Percentiles rank a stretch among this genome's conserved stretches.
These are phyloP conservation scores for Cynopterus brachyotis DNA, from an alignment of 2,113 vertebrate species.

Conservation along the genomic window DNA sequence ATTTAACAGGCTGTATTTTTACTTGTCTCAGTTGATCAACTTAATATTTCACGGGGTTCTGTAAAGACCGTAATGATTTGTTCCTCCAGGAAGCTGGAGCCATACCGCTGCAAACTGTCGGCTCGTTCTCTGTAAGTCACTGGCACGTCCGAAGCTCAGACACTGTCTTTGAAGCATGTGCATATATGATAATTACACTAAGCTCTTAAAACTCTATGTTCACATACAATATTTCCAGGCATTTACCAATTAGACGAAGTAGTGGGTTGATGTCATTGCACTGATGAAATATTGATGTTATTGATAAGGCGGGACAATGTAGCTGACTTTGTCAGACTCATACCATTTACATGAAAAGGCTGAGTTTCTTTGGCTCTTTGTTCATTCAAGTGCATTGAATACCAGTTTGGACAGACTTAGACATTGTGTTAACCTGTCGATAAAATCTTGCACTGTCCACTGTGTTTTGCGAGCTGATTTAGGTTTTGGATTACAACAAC, in stretches of 20 bases:
- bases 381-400: constrained; percentile 76
- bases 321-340: constrained; percentile 66
- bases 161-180: constrained; percentile 48
- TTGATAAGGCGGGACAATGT: constrained; percentile 66
- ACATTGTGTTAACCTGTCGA: constrained; percentile 35
- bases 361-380: constrained; percentile 85
- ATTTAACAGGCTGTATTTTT: not conserved
- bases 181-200: constrained; percentile 35
- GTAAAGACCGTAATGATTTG: not conserved
- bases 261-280: constrained; percentile 53
- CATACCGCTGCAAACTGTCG: not conserved
- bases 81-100: not conserved
- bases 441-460: constrained; percentile 50
- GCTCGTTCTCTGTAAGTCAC: not conserved
- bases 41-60: not conserved
- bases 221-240: constrained; percentile 60
- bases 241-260: constrained; percentile 70
- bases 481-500: constrained; percentile 73
- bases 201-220: constrained; percentile 62
- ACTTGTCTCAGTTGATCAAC: not conserved
- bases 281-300: constrained; percentile 58
- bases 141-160: constrained; percentile 26
- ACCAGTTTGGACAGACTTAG: constrained; percentile 68
- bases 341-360: constrained; percentile 72
- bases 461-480: constrained; percentile 72